Percentiles rank a stretch among this genome's conserved stretches.
Conservation (phyloP, 2,113 vertebrate genomes). For the Eulacestoma nigropectus region DNA sequence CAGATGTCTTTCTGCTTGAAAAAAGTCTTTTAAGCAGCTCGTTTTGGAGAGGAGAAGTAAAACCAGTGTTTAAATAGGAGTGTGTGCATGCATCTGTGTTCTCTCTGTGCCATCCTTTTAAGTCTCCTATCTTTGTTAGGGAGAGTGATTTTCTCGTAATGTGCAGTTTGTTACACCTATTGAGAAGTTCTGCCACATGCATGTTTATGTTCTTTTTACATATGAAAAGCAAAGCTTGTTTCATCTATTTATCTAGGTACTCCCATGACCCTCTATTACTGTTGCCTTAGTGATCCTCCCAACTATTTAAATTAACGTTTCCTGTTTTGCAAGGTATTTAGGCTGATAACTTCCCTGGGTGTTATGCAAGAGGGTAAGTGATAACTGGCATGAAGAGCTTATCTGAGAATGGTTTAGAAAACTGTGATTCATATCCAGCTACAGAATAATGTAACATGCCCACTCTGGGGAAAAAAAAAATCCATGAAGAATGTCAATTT, state of each 20-base stretch:
- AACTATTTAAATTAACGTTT: neutral
- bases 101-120: neutral
- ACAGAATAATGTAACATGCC: neutral
- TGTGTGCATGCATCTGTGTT: neutral
- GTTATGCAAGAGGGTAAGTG: constrained; percentile 26
- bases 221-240: neutral
- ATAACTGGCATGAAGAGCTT: neutral
- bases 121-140: neutral
- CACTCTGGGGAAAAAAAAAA: neutral
- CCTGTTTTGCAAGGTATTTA: constrained; percentile 34
- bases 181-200: neutral
- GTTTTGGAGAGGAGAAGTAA: neutral
- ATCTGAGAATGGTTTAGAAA: neutral
- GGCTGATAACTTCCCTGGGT: constrained; percentile 16
- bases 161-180: neutral
- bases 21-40: neutral
- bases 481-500: neutral
- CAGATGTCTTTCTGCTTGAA: neutral
- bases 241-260: neutral
- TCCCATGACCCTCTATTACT: neutral
- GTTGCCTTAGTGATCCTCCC: constrained; percentile 33
- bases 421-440: neutral
- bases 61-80: neutral
- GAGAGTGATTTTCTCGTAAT: neutral
- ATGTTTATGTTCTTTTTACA: neutral